A percentile compares a stretch with the other conserved stretches of the same genome.
These are phyloP conservation scores for Myotis brandtii DNA, from an alignment of 2,113 vertebrate genomes.

Conservation along the genomic window DNA sequence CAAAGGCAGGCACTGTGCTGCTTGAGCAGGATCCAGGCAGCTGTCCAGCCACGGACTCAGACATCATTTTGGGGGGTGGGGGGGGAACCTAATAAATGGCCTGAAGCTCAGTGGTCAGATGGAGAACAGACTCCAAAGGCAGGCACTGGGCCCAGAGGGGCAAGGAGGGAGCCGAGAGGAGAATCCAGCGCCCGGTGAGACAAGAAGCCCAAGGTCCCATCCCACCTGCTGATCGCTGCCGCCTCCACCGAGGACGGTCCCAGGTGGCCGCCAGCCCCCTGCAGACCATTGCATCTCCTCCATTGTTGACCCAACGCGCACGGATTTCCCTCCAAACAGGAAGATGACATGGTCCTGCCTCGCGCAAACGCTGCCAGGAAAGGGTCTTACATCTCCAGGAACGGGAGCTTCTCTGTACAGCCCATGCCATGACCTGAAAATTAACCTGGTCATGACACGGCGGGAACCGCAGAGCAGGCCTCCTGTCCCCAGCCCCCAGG, in stretches of 20 bases:
- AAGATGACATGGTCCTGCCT: neutral
- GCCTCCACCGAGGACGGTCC: fast-evolving
- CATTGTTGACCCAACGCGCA: fast-evolving
- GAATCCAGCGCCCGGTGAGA: neutral
- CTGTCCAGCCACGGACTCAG: neutral
- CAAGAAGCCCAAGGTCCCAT: neutral
- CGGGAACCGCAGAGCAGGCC: neutral
- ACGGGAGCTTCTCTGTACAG: neutral
- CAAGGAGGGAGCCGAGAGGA: neutral
- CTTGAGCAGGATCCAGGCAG: neutral
- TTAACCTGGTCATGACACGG: neutral
- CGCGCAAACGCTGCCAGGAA: neutral
- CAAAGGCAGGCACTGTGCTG: neutral
- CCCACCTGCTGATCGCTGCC: neutral
- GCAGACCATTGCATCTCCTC: neutral
- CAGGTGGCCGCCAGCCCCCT: neutral
- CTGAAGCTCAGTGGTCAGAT: neutral
- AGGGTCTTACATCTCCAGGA: neutral
- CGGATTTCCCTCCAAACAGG: neutral
- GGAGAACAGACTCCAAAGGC: neutral
- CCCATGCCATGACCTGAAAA: neutral
- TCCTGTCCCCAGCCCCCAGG: no score
- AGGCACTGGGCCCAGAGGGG: neutral
- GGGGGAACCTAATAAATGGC: neutral
- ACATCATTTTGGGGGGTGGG: neutral